Evolutionary conservation across 2,888 invertebrate genomes (phyloP), one percentile per base, ranked within the genome.

Genomic region (Galerucella calmariensis): DNA sequence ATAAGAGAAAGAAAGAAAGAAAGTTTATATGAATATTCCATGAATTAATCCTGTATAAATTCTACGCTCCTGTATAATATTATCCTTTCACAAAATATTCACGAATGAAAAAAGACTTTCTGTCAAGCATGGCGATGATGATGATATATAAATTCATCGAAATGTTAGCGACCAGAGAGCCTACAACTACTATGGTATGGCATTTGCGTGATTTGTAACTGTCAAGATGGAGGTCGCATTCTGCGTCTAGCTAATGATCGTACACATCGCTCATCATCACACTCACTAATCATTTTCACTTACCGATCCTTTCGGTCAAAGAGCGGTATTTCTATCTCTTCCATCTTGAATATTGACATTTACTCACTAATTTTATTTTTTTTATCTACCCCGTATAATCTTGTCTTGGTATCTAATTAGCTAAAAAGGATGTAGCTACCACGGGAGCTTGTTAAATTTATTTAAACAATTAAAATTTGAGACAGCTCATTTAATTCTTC

Each of bases 131-230:
- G 9, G 56, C 53, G 27, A 61, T 61, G 51, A 63, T 70, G 70
- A 71, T 72, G 83, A 82, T 82, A 83, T 83, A 85, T 84, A 84
- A 84, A 84, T 85, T 81, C 82, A 82, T 82, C 81, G 78, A 80
- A 76, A 82, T 83, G 83, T 82, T 82, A 79, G 78, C 75, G 74
- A 75, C 75, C 75, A 76, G 59, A 66, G 63, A 16, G 11, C 27
- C n/a, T 8, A 24, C 27, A 20, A 35, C 20, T 41, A 20, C 56
- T 51, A 56, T 14, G 56, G 78, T 74, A 77, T 79, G 81, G 80
- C 77, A 81, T 81, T 75, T 74, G 20, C 59, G 81, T 81, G 79
- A 82, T 82, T 82, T 81, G 81, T 82, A 77, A 79, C 79, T 80
- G 82, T 83, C 83, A 81, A 79, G 78, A 77, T 79, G 78, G 81